Percentiles rank a stretch among this genome's conserved stretches.
Conservation (phyloP, 2,888 invertebrate species). For the Allophyes oxyacanthae region DNA sequence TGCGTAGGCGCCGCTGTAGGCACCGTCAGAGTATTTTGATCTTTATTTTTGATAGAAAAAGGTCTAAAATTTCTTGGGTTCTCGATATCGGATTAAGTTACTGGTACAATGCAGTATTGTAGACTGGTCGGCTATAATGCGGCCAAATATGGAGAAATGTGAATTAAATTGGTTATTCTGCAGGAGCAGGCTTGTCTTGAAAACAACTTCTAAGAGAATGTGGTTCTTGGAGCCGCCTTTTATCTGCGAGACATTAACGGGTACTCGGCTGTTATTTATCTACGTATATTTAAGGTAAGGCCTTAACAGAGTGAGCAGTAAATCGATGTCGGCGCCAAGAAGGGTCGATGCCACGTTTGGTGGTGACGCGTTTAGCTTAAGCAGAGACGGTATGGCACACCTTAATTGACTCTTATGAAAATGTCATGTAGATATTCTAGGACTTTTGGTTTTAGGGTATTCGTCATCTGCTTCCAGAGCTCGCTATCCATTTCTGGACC, state of each 20-base stretch:
- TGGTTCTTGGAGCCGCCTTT: constrained; percentile 45
- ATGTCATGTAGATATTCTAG: neutral
- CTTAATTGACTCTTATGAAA: neutral
- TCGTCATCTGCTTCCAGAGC: too few species aligned
- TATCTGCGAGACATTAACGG: constrained; percentile 47
- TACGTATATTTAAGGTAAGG: constrained; percentile 36
- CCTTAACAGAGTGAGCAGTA: constrained; percentile 42
- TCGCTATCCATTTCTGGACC: too few species aligned
- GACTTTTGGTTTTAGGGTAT: too few species aligned
- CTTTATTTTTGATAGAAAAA: constrained; percentile 7
- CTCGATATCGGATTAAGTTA: constrained; percentile 55
- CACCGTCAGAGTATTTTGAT: constrained; percentile 20
- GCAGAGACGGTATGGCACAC: constrained; percentile 1
- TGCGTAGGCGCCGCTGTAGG: constrained; percentile 55
- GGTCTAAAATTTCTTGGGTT: constrained; percentile 16
- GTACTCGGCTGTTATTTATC: constrained; percentile 45
- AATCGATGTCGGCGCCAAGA: constrained; percentile 31
- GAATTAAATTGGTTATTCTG: constrained; percentile 55
- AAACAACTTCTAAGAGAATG: constrained; percentile 44
- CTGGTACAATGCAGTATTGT: constrained; percentile 55
- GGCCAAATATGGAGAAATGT: constrained; percentile 60
- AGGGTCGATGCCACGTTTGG: constrained; percentile 37
- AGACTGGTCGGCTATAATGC: constrained; percentile 51
- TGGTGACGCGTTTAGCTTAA: constrained; percentile 9
- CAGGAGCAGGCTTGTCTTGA: constrained; percentile 41